These are phyloP conservation scores for Nycticebus coucang DNA, from an alignment of 2,113 vertebrate genomes.

Conservation along the genomic window DNA sequence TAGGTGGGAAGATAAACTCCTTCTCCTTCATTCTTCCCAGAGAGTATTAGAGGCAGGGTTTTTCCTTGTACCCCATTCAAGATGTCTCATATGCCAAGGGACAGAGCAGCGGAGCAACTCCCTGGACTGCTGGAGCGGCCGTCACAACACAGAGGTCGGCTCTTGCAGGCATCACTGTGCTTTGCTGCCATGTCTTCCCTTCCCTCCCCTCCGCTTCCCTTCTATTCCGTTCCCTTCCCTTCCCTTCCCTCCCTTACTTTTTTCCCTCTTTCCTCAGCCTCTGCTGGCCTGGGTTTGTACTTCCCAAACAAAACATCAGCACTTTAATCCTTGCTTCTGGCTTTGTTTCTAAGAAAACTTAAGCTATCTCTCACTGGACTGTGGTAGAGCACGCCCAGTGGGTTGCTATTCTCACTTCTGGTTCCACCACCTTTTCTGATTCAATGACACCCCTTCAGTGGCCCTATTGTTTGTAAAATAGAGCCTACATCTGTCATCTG, in stretches of 20 bases:
- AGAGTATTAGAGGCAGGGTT: background rate
- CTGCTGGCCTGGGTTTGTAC: background rate
- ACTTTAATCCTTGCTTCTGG: background rate
- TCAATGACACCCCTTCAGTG: background rate
- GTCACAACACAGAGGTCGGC: background rate
- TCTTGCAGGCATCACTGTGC: background rate
- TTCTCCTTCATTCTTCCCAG: background rate
- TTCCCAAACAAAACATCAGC: background rate
- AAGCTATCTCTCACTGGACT: background rate
- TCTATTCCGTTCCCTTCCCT: background rate
- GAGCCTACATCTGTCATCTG: background rate
- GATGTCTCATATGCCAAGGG: background rate
- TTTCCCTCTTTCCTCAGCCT: background rate
- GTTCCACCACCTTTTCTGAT: background rate
- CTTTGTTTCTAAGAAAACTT: background rate
- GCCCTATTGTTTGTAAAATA: background rate
- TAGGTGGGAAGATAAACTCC: background rate
- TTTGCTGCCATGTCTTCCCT: background rate
- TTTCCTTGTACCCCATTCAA: background rate
- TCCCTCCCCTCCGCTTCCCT: background rate
- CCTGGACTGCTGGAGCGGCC: background rate
- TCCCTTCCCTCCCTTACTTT: too few species aligned
- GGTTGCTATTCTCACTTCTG: background rate
- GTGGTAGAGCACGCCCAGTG: background rate
- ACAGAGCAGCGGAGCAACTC: background rate